Evolutionary conservation across 30 jellyfish, hydroid and myxozoan genomes (phyloP), one percentile per base, ranked within the genome.

Genomic region (Aurelia aurita): DNA sequence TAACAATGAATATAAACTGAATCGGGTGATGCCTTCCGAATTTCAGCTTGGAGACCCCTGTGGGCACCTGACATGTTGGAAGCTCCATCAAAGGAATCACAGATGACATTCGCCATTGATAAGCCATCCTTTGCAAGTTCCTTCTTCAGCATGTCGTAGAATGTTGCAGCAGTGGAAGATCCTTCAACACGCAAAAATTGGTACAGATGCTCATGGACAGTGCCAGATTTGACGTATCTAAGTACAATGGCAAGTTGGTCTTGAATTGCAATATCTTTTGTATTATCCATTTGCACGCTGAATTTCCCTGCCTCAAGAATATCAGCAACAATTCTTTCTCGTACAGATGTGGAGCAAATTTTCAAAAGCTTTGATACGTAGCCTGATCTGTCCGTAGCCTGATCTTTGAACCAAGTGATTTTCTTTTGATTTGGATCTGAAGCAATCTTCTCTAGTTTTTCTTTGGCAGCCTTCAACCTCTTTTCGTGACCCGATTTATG

Each of bases 131-230:
- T 73, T 53, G 45, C 72, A 47, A 73, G 21, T 27, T 39, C 51
- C 9, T 14, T 9, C 9, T 39, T 39, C 51, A 73, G n/a, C 12
- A 20, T 53, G 5, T 55, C 57, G 47, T 47, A 53, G 9, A 46
- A 58, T 14, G 15, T 73, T 49, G 21, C 15, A 11, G 73, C 86
- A 73, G 86, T 73, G 15, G 77, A 21, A 73, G 86, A 47, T 12
- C 86, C 54, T 27, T 73, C 9, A 5, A 73, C 75, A 47, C 21
- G 15, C 26, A 28, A 11, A 73, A 51, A 21, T n/a, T 49, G 46
- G 73, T 73, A 73, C 74, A 73, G 73, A 53, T 73, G 86, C 86
- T 73, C 86, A 44, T 73, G 71, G 86, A 19, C 75, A 73, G 55
- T 16, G 8, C 54, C 86, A 55, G 86, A 44, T 49, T 73, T 73